These are phyloP conservation scores for Cyprinodon brontotheroides DNA, from an alignment of 2,113 vertebrate genomes.

Conservation along the genomic window DNA sequence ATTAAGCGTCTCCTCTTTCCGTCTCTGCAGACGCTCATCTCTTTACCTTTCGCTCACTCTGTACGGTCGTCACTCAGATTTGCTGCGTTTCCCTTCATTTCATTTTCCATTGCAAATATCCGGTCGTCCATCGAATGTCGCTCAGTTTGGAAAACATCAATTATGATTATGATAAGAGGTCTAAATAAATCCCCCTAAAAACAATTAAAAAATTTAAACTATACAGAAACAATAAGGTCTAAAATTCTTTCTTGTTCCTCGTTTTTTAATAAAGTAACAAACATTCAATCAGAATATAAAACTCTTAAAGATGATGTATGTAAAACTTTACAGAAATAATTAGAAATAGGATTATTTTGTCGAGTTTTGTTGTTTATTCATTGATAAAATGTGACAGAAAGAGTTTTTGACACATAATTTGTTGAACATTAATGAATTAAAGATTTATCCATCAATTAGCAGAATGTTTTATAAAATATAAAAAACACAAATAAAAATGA, in stretches of 20 bases:
- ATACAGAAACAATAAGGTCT: neutral
- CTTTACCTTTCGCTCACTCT: neutral
- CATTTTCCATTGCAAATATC: conserved; percentile 40
- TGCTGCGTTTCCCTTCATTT: conserved; percentile 27
- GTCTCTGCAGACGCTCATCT: neutral
- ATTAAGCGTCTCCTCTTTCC: conserved; percentile 15
- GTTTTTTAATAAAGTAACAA: neutral
- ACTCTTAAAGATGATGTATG: neutral
- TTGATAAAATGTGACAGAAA: too few species aligned
- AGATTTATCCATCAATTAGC: too few species aligned
- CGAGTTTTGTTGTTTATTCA: too few species aligned
- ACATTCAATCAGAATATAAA: neutral
- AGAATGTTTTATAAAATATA: too few species aligned
- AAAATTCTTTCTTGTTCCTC: neutral
- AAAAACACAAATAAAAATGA: too few species aligned
- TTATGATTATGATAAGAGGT: conserved; percentile 20
- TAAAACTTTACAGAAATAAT: too few species aligned
- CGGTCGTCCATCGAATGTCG: conserved; percentile 5
- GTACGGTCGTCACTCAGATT: conserved; percentile 20
- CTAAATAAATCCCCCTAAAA: neutral
- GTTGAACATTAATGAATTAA: too few species aligned
- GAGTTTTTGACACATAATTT: too few species aligned
- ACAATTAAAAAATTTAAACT: neutral
- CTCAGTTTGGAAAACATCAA: conserved; percentile 21
- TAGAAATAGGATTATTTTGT: too few species aligned